A percentile compares a stretch with the other conserved stretches of the same genome.
phyloP scores from a whole-genome alignment of 2,888 invertebrate genomes.

The Ophion ventricosus region DNA sequence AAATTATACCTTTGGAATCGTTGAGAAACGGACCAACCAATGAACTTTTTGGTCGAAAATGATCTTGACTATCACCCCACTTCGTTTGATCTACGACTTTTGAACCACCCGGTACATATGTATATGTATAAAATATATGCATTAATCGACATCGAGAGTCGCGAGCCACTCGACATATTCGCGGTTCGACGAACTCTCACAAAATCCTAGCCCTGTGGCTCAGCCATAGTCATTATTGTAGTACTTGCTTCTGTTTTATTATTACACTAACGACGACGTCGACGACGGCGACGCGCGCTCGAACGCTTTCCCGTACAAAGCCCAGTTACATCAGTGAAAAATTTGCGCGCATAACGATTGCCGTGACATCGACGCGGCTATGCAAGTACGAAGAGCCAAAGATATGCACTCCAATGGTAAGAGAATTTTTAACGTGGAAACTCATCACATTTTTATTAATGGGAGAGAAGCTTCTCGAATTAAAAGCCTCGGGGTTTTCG shows the following conservation, averaged over 20 bases:
- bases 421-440: slow-evolving; percentile 29
- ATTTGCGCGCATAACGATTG: slow-evolving; percentile 55
- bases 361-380: slow-evolving; percentile 34
- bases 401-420: slow-evolving; percentile 22
- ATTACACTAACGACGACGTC: slow-evolving; percentile 77
- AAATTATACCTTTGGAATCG: too few species aligned
- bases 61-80: too few species aligned
- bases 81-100: too few species aligned
- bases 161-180: slow-evolving; percentile 78
- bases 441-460: background rate
- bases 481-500: too few species aligned
- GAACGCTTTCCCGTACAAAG: slow-evolving; percentile 54
- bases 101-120: too few species aligned
- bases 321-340: slow-evolving; percentile 37
- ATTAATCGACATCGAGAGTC: slow-evolving; percentile 57
- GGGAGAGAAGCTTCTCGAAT: background rate
- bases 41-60: too few species aligned
- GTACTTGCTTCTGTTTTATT: slow-evolving; percentile 75
- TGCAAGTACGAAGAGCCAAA: slow-evolving; percentile 5
- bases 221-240: slow-evolving; percentile 76
- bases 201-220: slow-evolving; percentile 77
- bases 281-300: slow-evolving; percentile 54
- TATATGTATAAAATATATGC: background rate
- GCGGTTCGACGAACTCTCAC: slow-evolving; percentile 79
- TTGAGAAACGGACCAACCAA: too few species aligned